A percentile compares a stretch with the other conserved stretches of the same genome.
These are phyloP conservation scores for Laspeyria flexula DNA, from an alignment of 2,888 invertebrate genomes.

Conservation along the genomic window DNA sequence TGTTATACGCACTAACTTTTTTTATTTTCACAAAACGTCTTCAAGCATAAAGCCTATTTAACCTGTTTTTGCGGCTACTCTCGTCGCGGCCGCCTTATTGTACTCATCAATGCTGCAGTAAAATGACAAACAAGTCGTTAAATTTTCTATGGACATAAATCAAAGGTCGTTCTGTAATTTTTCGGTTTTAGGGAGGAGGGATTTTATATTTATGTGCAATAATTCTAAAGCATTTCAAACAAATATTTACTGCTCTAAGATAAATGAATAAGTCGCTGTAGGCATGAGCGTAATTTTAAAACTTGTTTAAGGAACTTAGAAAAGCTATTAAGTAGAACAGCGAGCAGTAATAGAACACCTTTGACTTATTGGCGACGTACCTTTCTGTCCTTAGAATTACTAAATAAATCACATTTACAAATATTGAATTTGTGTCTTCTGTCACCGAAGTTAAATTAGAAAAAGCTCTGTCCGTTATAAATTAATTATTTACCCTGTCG, in stretches of 20 bases:
- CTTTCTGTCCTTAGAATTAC: background rate
- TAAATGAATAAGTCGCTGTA: conserved; percentile 15
- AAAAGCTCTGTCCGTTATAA: background rate
- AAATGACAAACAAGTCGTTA: conserved; percentile 67
- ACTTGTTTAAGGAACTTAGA: conserved; percentile 16
- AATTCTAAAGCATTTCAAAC: conserved; percentile 29
- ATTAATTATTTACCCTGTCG: background rate
- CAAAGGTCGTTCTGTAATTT: conserved; percentile 50
- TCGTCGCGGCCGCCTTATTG: conserved; percentile 57
- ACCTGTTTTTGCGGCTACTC: conserved; percentile 61
- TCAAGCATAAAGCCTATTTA: conserved; percentile 54
- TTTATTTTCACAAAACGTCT: conserved; percentile 48
- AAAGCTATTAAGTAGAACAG: conserved; percentile 11
- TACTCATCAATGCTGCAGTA: conserved; percentile 63
- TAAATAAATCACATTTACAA: background rate
- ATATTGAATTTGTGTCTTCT: background rate
- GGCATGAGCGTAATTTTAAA: conserved; percentile 11
- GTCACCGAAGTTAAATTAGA: background rate
- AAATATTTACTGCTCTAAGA: conserved; percentile 21
- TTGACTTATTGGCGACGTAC: conserved; percentile 1
- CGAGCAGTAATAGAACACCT: background rate
- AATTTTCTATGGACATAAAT: conserved; percentile 64
- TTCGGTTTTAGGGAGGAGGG: conserved; percentile 40
- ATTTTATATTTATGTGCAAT: conserved; percentile 37
- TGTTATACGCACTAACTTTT: conserved; percentile 31